Percentiles rank a stretch among this genome's conserved stretches.
Evolutionary conservation across 2,888 invertebrate species (phyloP).

Genomic region (Liodrosophila aerea): DNA sequence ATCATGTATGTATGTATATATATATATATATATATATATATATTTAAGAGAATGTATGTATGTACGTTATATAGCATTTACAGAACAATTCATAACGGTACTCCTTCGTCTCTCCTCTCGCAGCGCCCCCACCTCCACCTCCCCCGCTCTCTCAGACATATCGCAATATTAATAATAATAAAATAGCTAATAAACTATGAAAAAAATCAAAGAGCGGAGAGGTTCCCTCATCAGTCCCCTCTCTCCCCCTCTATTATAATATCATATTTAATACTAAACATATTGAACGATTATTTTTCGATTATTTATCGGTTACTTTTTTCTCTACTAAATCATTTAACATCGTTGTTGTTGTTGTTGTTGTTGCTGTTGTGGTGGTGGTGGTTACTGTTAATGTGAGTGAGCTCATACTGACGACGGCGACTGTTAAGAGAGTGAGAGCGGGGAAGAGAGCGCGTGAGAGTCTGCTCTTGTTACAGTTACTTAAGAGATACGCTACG

Average conservation of each 20-base stretch:
- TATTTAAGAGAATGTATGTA: constrained; percentile 21
- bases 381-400: constrained; percentile 14
- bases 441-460: constrained; percentile 7
- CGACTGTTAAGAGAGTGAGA: constrained; percentile 16
- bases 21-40: constrained; percentile 24
- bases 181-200: not conserved
- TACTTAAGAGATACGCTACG: constrained; percentile 8
- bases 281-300: constrained; percentile 19
- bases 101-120: constrained; percentile 1
- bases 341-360: constrained; percentile 39
- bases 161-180: not conserved
- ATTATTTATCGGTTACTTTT: constrained; percentile 20
- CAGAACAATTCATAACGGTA: constrained; percentile 1
- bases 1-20: constrained; percentile 26
- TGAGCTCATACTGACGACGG: constrained; percentile 15
- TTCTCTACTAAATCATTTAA: constrained; percentile 16
- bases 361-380: constrained; percentile 34
- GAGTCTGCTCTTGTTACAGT: constrained; percentile 16
- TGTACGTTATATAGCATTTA: constrained; percentile 16
- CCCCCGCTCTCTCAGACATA: no score
- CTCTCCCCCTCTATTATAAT: no score
- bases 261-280: no score
- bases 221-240: no score
- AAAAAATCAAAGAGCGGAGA: not conserved
- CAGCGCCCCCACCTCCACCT: not conserved